phyloP scores from a whole-genome alignment of 2,797 vertebrate species.

The Coranthus polyacanthus region DNA sequence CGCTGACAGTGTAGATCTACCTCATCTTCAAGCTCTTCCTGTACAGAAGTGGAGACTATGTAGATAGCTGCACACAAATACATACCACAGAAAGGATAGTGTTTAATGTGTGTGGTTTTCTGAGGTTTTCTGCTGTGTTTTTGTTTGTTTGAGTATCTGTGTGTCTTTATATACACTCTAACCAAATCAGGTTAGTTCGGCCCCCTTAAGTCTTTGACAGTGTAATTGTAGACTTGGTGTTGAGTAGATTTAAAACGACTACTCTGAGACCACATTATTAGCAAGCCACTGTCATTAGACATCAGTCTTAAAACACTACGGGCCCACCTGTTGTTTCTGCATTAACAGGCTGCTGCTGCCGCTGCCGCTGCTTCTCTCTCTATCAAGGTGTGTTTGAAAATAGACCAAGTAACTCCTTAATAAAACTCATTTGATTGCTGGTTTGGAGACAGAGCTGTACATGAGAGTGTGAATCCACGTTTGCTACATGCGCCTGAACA shows the following conservation, averaged over 20 bases:
- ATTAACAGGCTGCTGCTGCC: background rate
- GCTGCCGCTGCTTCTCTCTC: background rate
- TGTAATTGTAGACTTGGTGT: conserved; percentile 35
- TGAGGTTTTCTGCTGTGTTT: background rate
- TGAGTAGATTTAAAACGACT: conserved; percentile 12
- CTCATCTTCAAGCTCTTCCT: too few relatives aligned
- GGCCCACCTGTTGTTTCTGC: conserved; percentile 10
- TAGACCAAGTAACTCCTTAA: background rate
- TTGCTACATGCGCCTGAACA: background rate
- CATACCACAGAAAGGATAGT: too few relatives aligned
- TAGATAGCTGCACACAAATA: too few relatives aligned
- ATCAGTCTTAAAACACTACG: background rate
- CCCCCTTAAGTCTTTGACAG: conserved; percentile 13
- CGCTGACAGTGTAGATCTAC: too few relatives aligned
- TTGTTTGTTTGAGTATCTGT: background rate
- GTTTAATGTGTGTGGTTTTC: background rate
- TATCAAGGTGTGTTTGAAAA: background rate
- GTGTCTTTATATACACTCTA: background rate
- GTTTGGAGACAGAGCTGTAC: background rate
- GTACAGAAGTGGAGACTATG: too few relatives aligned
- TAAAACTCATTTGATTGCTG: background rate
- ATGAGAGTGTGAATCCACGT: background rate
- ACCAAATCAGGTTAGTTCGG: conserved; percentile 3
- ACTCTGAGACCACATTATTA: conserved; percentile 19
- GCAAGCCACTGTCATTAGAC: conserved; percentile 40